Conservation (phyloP, 2,113 vertebrate genomes). For the Cynoglossus semilaevis region DNA sequence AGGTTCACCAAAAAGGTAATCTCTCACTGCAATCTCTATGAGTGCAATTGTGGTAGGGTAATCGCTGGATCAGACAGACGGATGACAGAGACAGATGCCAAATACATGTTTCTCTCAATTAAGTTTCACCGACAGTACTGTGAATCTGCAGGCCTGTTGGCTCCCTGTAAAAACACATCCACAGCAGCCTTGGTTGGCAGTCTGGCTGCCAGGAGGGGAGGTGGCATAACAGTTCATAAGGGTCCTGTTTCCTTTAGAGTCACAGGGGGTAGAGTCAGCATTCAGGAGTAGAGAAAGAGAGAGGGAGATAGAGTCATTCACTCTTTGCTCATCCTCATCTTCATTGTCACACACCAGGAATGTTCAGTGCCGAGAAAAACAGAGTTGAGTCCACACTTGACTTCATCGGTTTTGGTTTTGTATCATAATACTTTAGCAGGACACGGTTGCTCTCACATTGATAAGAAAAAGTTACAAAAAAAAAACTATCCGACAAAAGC, state of each 20-base stretch:
- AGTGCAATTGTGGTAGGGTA: constrained; percentile 73
- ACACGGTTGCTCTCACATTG: constrained; percentile 59
- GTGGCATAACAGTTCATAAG: constrained; percentile 42
- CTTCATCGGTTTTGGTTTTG: constrained; percentile 69
- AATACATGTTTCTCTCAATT: constrained; percentile 35
- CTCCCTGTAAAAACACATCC: constrained; percentile 50
- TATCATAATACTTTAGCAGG: constrained; percentile 62
- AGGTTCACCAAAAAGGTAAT: constrained; percentile 79
- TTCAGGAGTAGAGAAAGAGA: constrained; percentile 5
- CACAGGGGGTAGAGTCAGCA: constrained; percentile 28
- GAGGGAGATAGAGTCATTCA: constrained; percentile 37
- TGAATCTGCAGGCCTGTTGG: constrained; percentile 50
- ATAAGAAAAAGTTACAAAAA: constrained; percentile 55
- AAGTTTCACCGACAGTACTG: constrained; percentile 33
- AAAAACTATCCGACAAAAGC: constrained; percentile 64
- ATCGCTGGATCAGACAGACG: constrained; percentile 38
- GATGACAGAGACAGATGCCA: constrained; percentile 32
- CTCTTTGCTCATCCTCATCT: constrained; percentile 54
- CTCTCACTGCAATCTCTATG: constrained; percentile 79
- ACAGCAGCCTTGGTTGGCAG: constrained; percentile 38
- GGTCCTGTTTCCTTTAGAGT: constrained; percentile 54
- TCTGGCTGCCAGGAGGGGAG: constrained; percentile 32
- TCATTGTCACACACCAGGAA: constrained; percentile 71
- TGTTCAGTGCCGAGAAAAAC: constrained; percentile 64
- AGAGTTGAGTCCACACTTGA: constrained; percentile 51